Evolutionary conservation across 1,140 invertebrate genomes (phyloP).

Genomic region (Chrysopa pallens): DNA sequence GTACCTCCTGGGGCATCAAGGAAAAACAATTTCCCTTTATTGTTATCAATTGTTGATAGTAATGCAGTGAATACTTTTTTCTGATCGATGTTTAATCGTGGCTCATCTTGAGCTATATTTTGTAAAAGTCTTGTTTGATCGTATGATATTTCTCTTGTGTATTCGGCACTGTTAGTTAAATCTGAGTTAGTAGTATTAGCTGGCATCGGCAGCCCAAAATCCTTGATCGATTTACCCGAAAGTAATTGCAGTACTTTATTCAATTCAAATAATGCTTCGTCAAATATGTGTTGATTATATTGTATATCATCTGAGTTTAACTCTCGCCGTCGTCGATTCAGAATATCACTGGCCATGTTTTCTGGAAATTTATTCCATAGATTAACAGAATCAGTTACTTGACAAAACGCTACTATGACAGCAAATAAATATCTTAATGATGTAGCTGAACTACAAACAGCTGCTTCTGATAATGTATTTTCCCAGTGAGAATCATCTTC

Average conservation of each 20-base stretch:
- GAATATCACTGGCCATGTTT: conserved; percentile 1
- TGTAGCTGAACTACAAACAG: conserved; percentile 1
- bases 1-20: conserved; percentile 5
- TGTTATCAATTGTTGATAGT: conserved; percentile 4
- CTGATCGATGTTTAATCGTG: conserved; percentile 1
- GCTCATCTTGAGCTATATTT: conserved; percentile 3
- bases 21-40: conserved; percentile 3
- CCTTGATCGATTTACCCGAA: no score
- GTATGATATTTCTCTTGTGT: no score
- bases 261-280: no score
- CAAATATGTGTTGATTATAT: no score
- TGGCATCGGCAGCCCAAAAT: no score
- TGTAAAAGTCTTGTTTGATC: conserved; percentile 1
- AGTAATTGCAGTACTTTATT: no score
- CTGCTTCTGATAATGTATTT: background rate
- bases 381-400: conserved; percentile 2
- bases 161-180: no score
- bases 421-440: conserved; percentile 4
- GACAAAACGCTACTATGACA: conserved; percentile 5
- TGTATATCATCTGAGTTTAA: no score
- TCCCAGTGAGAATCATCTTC: conserved; percentile 19
- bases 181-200: no score
- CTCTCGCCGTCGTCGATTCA: no score
- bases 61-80: conserved; percentile 1
- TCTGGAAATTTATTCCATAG: conserved; percentile 5